A percentile compares a stretch with the other conserved stretches of the same genome.
These are phyloP conservation scores for Colletes latitarsis DNA, from an alignment of 1,140 invertebrate species.

Conservation along the genomic window DNA sequence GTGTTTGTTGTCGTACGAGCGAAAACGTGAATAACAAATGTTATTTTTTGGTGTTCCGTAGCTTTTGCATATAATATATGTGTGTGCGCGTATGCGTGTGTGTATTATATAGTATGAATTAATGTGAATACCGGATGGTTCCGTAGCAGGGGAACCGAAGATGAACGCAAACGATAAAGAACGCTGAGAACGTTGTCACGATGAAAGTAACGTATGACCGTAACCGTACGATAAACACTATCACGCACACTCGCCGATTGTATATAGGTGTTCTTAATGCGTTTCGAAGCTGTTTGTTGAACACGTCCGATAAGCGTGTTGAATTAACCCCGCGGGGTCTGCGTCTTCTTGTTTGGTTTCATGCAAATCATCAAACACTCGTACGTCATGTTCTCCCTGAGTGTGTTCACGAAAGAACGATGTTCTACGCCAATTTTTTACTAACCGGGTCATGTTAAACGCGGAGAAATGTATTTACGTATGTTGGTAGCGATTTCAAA, in stretches of 20 bases:
- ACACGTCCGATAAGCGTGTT: constrained; percentile 23
- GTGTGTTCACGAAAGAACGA: neutral
- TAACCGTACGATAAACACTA: constrained; percentile 36
- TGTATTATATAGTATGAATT: neutral
- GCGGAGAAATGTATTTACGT: neutral
- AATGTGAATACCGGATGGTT: neutral
- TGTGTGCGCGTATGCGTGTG: neutral
- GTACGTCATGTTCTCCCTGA: neutral
- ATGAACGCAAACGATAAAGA: constrained; percentile 7
- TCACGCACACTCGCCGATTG: constrained; percentile 36
- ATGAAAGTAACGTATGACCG: constrained; percentile 36
- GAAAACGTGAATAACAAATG: neutral
- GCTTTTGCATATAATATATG: constrained; percentile 9
- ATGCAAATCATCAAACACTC: constrained; percentile 1
- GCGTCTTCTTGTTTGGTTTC: constrained; percentile 9
- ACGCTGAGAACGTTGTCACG: neutral
- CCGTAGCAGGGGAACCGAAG: neutral
- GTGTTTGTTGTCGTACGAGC: neutral
- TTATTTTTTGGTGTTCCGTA: constrained; percentile 31
- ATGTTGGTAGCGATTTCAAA: neutral
- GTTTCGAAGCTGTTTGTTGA: constrained; percentile 22
- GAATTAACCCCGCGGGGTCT: constrained; percentile 4
- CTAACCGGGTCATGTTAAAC: neutral
- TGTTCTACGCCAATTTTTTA: neutral
- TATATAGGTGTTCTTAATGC: constrained; percentile 23